Evolutionary conservation across 92 coral and sea anemone genomes (phyloP), one percentile per base, ranked within the genome.

Genomic region (Muricea muricata): DNA sequence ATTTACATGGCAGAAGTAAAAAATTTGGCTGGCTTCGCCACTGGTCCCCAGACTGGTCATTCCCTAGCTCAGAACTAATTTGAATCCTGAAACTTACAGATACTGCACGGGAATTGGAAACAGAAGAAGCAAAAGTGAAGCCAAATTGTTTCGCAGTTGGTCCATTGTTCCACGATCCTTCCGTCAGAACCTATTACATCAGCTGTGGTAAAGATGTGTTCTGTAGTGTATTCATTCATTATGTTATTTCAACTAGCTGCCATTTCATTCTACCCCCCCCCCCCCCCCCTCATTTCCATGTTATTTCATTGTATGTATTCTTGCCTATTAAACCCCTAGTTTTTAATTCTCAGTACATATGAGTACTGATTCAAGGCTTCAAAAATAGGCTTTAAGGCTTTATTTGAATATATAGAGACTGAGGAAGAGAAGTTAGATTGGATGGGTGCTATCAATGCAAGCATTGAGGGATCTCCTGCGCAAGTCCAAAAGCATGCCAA

Each of bases 141-240:
- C 91, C 97, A 73, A 83, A 91, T 74, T 95, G 98, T 75, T 95
- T 95, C 90, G 97, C 98, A 34, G 92, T 95, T 65, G 97, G 98
- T 34, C 98, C 98, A 45, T 75, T 95, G 73, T 93, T 91, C 85
- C 93, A 88, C 50, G 86, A 89, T 76, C 90, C 89, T 48, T 92
- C 98, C 10, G 92, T 71, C 77, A 84, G 98, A 73, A 95, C 97
- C 0, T 95, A 95, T 85, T 95, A 93, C 71, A 84, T 95, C 39
- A 95, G 98, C 61, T 95, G 98, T 88, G 98, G 98, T 95, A 56
- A 80, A 93, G 20, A 9, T n/a, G n/a, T n/a, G n/a, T n/a, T n/a
- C n/a, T n/a, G n/a, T 29, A 48, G 15, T 7, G 50, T 61, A 48
- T 18, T 65, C n/a, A 23, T 2, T 50, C 55, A 7, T 77, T 52